phyloP scores from a whole-genome alignment of 2,888 invertebrate genomes.

The Acanthosoma haemorrhoidale region DNA sequence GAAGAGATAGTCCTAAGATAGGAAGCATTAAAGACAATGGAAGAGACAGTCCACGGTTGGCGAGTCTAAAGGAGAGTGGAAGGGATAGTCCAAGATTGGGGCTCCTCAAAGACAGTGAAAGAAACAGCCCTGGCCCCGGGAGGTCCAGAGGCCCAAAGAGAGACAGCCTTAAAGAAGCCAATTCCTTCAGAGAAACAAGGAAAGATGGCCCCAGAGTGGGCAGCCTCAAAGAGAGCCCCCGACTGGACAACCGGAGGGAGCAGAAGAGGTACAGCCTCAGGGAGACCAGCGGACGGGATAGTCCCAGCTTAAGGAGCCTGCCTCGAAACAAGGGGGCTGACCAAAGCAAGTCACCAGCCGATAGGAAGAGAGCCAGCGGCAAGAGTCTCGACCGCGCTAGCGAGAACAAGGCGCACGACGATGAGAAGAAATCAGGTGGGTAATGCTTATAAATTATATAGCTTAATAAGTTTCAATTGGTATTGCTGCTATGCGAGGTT shows the following conservation, averaged over 20 bases:
- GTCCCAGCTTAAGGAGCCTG: too few relatives aligned
- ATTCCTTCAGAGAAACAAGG: too few relatives aligned
- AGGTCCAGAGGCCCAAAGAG: too few relatives aligned
- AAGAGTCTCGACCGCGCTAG: not conserved
- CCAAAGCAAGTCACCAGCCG: not conserved
- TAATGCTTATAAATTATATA: not conserved
- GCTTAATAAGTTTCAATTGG: not conserved
- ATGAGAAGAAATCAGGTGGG: not conserved
- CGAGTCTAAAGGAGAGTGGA: not conserved
- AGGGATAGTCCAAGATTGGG: not conserved
- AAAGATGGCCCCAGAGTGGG: too few relatives aligned
- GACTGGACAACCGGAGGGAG: too few relatives aligned
- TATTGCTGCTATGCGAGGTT: too few relatives aligned
- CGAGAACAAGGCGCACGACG: not conserved
- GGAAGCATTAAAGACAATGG: not conserved
- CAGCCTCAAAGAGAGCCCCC: too few relatives aligned
- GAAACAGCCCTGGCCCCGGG: too few relatives aligned
- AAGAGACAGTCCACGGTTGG: not conserved
- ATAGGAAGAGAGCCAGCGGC: not conserved
- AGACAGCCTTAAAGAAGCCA: too few relatives aligned
- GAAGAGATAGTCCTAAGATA: not conserved
- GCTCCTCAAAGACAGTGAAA: not conserved
- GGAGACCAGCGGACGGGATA: too few relatives aligned
- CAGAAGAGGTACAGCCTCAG: too few relatives aligned
- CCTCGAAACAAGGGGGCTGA: not conserved